phyloP scores from a whole-genome alignment of 2,113 vertebrate species.

The Ardeotis arabs region DNA sequence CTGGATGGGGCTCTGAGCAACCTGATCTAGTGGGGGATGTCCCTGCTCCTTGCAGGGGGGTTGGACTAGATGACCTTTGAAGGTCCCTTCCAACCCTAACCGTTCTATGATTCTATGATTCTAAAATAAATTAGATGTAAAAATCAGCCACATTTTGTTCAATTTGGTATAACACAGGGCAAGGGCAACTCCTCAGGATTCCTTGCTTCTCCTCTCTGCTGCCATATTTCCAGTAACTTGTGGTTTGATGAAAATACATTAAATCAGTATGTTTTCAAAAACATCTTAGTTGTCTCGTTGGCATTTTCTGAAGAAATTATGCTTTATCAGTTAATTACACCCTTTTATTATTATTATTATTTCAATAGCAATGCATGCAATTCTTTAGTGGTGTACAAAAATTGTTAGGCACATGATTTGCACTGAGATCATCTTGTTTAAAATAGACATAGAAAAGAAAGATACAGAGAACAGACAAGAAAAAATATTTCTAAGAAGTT shows the following conservation, averaged over 20 bases:
- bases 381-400: background rate
- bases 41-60: too few species aligned
- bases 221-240: background rate
- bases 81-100: too few species aligned
- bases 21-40: too few species aligned
- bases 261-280: background rate
- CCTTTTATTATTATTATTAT: background rate
- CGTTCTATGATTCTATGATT: too few species aligned
- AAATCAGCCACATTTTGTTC: background rate
- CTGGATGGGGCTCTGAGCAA: too few species aligned
- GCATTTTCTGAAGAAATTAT: background rate
- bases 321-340: background rate
- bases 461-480: background rate
- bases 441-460: background rate
- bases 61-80: too few species aligned
- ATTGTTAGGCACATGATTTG: background rate
- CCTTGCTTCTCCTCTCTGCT: background rate
- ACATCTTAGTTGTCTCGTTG: background rate
- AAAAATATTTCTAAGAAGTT: background rate
- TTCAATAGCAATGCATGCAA: background rate
- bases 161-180: background rate
- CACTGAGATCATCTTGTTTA: background rate
- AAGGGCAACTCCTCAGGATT: background rate
- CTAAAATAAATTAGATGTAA: background rate
- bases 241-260: background rate